These are phyloP conservation scores for Crossaster papposus DNA, from an alignment of 53 echinoderm and acorn worm species.

Conservation along the genomic window DNA sequence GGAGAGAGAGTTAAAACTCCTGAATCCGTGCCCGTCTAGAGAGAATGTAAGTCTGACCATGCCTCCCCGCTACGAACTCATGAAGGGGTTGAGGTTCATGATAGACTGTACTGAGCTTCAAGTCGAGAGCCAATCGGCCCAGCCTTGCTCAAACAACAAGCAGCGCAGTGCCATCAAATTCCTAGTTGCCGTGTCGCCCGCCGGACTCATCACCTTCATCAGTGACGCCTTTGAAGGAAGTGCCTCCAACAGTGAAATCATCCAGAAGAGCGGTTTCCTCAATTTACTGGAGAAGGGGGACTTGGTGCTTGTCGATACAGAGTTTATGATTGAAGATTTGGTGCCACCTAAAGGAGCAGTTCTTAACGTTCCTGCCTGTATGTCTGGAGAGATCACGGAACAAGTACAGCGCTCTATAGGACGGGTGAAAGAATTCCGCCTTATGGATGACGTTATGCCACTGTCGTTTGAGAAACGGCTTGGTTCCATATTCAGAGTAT, in stretches of 20 bases:
- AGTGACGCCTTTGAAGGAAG: conserved; percentile 51
- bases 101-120: background rate
- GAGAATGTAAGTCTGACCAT: background rate
- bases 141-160: background rate
- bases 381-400: conserved; percentile 15
- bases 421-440: conserved; percentile 18
- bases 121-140: background rate
- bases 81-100: conserved; percentile 5
- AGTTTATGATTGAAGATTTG: conserved; percentile 41
- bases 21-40: conserved; percentile 22
- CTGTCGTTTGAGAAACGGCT: background rate
- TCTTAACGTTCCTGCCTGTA: background rate
- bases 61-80: background rate
- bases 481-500: conserved; percentile 3
- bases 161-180: conserved; percentile 47
- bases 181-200: conserved; percentile 56
- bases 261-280: conserved; percentile 38
- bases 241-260: conserved; percentile 46
- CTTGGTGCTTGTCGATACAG: conserved; percentile 45
- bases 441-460: background rate
- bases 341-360: background rate
- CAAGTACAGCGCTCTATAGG: conserved; percentile 50
- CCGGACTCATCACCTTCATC: conserved; percentile 46
- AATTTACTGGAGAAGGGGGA: conserved; percentile 49
- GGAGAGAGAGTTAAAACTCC: background rate